Conservation (phyloP, 2,797 vertebrate genomes). For the Perodicticus potto region DNA sequence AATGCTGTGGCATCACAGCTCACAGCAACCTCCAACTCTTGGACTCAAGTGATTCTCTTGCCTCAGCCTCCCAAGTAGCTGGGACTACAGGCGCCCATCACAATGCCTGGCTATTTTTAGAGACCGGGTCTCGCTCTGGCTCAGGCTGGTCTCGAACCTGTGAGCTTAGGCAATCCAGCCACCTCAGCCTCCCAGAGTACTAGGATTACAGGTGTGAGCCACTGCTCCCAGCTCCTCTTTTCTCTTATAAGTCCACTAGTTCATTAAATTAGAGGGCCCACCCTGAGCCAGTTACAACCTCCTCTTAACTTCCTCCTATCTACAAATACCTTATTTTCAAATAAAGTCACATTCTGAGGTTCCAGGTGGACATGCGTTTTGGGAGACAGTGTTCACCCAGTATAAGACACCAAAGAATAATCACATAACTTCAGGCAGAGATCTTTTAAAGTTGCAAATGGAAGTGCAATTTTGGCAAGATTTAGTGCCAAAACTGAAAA, state of each 20-base stretch:
- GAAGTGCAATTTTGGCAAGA: slow-evolving; percentile 50
- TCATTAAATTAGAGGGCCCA: neutral
- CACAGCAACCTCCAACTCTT: too few species aligned
- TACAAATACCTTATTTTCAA: slow-evolving; percentile 24
- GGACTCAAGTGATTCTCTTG: too few species aligned
- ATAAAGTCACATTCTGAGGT: slow-evolving; percentile 10
- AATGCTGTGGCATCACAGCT: too few species aligned
- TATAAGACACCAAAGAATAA: neutral
- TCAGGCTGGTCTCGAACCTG: too few species aligned
- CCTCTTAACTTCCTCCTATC: neutral
- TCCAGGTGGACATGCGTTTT: neutral
- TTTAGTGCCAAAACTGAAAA: neutral
- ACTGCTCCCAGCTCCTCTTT: too few species aligned
- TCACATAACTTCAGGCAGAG: slow-evolving; percentile 21
- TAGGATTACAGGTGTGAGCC: too few species aligned
- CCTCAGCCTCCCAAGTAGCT: too few species aligned
- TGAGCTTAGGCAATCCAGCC: too few species aligned
- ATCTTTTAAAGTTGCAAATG: slow-evolving; percentile 13
- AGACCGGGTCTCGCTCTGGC: too few species aligned
- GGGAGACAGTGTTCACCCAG: neutral
- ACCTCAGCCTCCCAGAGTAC: too few species aligned
- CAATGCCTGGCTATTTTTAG: too few species aligned
- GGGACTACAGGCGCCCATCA: too few species aligned
- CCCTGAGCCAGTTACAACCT: neutral
- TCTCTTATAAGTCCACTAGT: neutral